Evolutionary conservation across 1,140 invertebrate species (phyloP).

Genomic region (Schlechtendalia chinensis): DNA sequence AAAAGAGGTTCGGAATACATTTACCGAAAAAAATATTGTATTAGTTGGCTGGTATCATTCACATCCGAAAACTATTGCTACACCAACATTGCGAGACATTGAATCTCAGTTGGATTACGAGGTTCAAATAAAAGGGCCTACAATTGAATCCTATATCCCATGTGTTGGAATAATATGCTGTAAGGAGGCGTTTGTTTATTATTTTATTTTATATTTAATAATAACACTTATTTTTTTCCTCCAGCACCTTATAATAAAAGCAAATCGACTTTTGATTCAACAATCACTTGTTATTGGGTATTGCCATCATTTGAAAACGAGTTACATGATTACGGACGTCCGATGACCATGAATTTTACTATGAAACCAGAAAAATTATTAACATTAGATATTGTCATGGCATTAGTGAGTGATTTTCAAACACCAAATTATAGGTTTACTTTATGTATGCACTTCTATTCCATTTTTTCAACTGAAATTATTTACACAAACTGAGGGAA

Average conservation of each 20-base stretch:
- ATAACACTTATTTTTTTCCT: slow-evolving; percentile 51
- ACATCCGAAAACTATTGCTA: slow-evolving; percentile 84
- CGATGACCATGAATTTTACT: slow-evolving; percentile 83
- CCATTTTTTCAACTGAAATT: too few species aligned
- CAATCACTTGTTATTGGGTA: slow-evolving; percentile 88
- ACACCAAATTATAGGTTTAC: too few species aligned
- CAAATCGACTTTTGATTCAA: slow-evolving; percentile 73
- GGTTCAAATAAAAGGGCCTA: slow-evolving; percentile 87
- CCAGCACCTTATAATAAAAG: slow-evolving; percentile 83
- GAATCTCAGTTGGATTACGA: slow-evolving; percentile 92
- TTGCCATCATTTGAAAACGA: slow-evolving; percentile 88
- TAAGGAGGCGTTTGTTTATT: slow-evolving; percentile 60
- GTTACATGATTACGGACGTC: slow-evolving; percentile 85
- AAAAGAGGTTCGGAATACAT: slow-evolving; percentile 75
- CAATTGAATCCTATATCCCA: slow-evolving; percentile 85
- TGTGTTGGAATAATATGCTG: slow-evolving; percentile 91
- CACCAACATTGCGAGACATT: slow-evolving; percentile 85
- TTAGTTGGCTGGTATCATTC: slow-evolving; percentile 96
- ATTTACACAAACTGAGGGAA: too few species aligned
- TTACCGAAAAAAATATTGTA: slow-evolving; percentile 76
- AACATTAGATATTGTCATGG: slow-evolving; percentile 76
- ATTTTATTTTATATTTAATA: too few species aligned
- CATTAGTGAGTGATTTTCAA: slow-evolving; percentile 66
- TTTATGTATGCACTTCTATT: too few species aligned
- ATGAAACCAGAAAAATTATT: slow-evolving; percentile 79